Conservation (phyloP, 1,140 invertebrate species). For the Schlechtendalia chinensis region DNA sequence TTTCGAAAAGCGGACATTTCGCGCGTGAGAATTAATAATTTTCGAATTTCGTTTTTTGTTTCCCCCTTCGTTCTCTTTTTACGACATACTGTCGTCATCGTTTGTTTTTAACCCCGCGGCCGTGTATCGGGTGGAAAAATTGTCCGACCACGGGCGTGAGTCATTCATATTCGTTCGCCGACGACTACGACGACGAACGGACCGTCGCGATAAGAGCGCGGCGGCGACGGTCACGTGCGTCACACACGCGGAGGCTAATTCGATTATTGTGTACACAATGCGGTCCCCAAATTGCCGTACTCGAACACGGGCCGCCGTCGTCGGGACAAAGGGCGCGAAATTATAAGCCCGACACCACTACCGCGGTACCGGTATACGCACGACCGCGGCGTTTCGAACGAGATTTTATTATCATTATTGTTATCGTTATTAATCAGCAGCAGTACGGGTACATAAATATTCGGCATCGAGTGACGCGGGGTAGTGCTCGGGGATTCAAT, state of each 20-base stretch:
- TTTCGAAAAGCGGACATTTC: too few species aligned
- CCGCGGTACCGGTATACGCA: slow-evolving; percentile 15
- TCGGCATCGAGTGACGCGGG: slow-evolving; percentile 31
- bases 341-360: slow-evolving; percentile 35
- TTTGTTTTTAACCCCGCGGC: neutral
- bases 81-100: too few species aligned
- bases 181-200: neutral
- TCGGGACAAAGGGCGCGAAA: slow-evolving; percentile 12
- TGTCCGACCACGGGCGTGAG: slow-evolving; percentile 1
- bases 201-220: slow-evolving; percentile 30
- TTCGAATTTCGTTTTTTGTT: too few species aligned
- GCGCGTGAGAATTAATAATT: too few species aligned
- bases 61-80: too few species aligned
- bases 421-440: slow-evolving; percentile 30
- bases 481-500: slow-evolving; percentile 41
- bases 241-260: slow-evolving; percentile 28
- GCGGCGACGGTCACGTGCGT: slow-evolving; percentile 39
- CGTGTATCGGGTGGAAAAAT: neutral
- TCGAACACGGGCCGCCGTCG: slow-evolving; percentile 1
- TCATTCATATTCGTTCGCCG: neutral
- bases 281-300: slow-evolving; percentile 46
- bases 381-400: neutral
- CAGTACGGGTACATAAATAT: too few species aligned
- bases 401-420: slow-evolving; percentile 19
- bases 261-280: slow-evolving; percentile 45